Conservation (phyloP, 2,888 invertebrate genomes). For the Plagodis dolabraria region DNA sequence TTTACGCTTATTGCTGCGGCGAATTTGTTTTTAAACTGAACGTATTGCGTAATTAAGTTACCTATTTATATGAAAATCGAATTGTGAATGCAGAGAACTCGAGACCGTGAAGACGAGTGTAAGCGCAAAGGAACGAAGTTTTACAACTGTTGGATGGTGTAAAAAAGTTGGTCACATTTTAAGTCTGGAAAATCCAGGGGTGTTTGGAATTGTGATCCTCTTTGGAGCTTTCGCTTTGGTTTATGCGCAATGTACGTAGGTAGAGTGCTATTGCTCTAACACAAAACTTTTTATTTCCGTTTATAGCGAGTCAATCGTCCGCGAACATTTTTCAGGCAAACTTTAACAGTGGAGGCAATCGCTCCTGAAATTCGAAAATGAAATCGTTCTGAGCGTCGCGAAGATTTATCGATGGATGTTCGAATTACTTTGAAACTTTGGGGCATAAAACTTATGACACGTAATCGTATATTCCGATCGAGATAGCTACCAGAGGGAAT, state of each 20-base stretch:
- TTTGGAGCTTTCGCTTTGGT: constrained; percentile 68
- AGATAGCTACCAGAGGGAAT: constrained; percentile 59
- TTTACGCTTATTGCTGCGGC: constrained; percentile 63
- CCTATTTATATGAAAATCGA: constrained; percentile 16
- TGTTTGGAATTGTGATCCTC: constrained; percentile 72
- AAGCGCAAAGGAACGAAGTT: constrained; percentile 49
- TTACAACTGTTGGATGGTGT: constrained; percentile 54
- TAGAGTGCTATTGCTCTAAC: constrained; percentile 79
- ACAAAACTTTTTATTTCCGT: constrained; percentile 85
- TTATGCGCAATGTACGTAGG: constrained; percentile 68
- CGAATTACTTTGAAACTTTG: constrained; percentile 83
- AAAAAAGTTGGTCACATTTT: constrained; percentile 69
- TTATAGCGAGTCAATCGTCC: constrained; percentile 84
- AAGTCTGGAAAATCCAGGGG: constrained; percentile 62
- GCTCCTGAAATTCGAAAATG: constrained; percentile 85
- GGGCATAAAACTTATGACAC: constrained; percentile 84
- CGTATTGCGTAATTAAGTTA: constrained; percentile 30
- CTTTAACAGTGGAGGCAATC: constrained; percentile 85
- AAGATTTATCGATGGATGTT: constrained; percentile 85
- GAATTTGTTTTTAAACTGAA: constrained; percentile 60
- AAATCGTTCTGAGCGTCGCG: constrained; percentile 84
- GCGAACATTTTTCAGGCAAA: constrained; percentile 85
- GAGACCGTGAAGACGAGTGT: constrained; percentile 47
- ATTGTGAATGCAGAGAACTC: constrained; percentile 33
- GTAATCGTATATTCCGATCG: constrained; percentile 81